Evolutionary conservation across 1,140 invertebrate species (phyloP), one percentile per base, ranked within the genome.

Genomic region (Littorina saxatilis): DNA sequence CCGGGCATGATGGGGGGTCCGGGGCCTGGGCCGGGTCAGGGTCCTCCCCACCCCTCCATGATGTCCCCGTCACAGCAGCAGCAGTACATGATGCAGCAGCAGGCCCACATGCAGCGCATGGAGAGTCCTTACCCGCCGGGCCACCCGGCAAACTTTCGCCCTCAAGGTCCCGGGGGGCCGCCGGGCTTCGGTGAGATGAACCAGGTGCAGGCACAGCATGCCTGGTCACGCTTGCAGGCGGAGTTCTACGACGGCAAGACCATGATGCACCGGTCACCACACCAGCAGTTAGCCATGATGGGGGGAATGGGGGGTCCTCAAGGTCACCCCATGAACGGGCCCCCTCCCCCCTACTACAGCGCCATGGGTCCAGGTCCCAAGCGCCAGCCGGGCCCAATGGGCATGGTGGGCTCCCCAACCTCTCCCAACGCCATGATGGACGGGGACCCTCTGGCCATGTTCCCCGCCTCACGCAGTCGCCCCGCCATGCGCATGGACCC

Each of bases 161-260:
- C 55, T 2, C 32, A 35, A 29, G 37, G 35, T 3, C 37, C 55
- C 9, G 39, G 55, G 15, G 61, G 58, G 74, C 17, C 32, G 4
- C n/a, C n/a, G n/a, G n/a, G n/a, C n/a, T n/a, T n/a, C n/a, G 84
- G 85, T 40, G 89, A 89, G 58, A 87, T 91, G 81, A 87, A 88
- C 43, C 89, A 88, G 58, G 85, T 90, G 87, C 87, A 90, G n/a
- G 91, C 92, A 76, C 92, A 93, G 79, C 86, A 90, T 73, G 92
- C 92, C 90, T 98, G 97, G 97, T 95, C 96, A 84, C 97, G 98
- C 91, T 92, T 98, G 73, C 97, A 98, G 88, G 90, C 91, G 32
- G 91, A 92, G 75, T 92, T 87, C 83, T 91, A 89, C 61, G 87
- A 89, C 58, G 91, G 92, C 58, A 92, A 92, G 63, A 87, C 88